These are phyloP conservation scores for Reinhardtius hippoglossoides DNA, from an alignment of 2,113 vertebrate genomes.

Conservation along the genomic window DNA sequence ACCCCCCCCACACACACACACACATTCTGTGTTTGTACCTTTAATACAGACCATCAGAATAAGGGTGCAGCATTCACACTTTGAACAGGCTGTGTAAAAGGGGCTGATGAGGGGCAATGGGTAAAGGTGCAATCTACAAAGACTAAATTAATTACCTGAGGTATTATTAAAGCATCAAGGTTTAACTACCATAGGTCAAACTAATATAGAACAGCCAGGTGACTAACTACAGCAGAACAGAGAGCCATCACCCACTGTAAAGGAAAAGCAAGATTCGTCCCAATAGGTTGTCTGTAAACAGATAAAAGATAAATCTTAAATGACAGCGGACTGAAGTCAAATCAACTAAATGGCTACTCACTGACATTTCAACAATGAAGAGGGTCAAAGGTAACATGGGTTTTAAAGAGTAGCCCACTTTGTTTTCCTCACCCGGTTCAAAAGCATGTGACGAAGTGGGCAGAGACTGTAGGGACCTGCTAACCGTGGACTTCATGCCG, in stretches of 20 bases:
- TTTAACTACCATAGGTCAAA: not conserved
- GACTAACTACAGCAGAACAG: conserved; percentile 32
- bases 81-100: not conserved
- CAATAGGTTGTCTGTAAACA: conserved; percentile 69
- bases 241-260: conserved; percentile 76
- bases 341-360: not conserved
- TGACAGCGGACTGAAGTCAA: not conserved
- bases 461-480: conserved; percentile 93
- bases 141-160: not conserved
- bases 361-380: not conserved
- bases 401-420: too few relatives aligned
- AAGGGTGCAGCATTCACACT: not conserved
- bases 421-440: conserved; percentile 72
- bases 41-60: not conserved
- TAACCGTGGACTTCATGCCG: conserved; percentile 93
- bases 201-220: conserved; percentile 1
- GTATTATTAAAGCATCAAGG: not conserved
- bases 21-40: not conserved
- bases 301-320: conserved; percentile 14
- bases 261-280: conserved; percentile 73
- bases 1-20: too few relatives aligned
- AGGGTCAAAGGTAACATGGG: too few relatives aligned
- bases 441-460: conserved; percentile 88
- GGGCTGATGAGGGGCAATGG: not conserved
- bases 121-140: not conserved